Base-by-base conservation (phyloP, 2,797 vertebrate genomes). In the Lagodon rhomboides region DNA sequence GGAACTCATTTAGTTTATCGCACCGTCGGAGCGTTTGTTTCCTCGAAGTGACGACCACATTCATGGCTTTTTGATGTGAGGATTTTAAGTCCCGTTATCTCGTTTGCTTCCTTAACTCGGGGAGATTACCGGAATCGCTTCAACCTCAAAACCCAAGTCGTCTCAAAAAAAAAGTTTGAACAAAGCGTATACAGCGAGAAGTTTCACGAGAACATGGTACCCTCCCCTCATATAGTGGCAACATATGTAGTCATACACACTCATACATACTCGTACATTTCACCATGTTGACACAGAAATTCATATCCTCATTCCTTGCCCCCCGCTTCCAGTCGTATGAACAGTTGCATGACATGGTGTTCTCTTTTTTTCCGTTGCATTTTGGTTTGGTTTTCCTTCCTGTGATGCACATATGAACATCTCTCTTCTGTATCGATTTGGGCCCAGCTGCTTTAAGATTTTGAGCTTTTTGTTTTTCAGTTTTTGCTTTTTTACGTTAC, bases 231-330 rank as follows among this genome's bases (percentile, higher is more conserved):
- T 84, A 91, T 86, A 91, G 88, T 86, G 92, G 84, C 84, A 77
- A 76, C 86, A 91, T 85, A 86, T 23, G 73, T 80, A 93, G 85
- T 76, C 88, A 85, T 80, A 94, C 94, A 93, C 95, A 95, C 77
- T 91, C 96, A 96, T 96, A 87, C 85, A 82, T 82, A 87, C 64
- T n/a, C 67, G 79, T 69, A 95, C 94, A 94, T 85, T 93, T 94
- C 94, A 90, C 89, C 93, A 95, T 94, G 93, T 96, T 94, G 97
- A 97, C 97, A 97, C 97, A 98, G 97, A 98, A 98, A 98, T 98
- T 98, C 97, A 97, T 93, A 66, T 90, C 92, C 90, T 96, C 96
- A 96, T 96, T 93, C 95, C 92, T 88, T 54, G 85, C 85, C 89
- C 85, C 89, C 89, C 85, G 89, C 94, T 96, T 96, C 93, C 82